Conservation (phyloP, 2,888 invertebrate genomes). For the Sinhomidia bicolor region DNA sequence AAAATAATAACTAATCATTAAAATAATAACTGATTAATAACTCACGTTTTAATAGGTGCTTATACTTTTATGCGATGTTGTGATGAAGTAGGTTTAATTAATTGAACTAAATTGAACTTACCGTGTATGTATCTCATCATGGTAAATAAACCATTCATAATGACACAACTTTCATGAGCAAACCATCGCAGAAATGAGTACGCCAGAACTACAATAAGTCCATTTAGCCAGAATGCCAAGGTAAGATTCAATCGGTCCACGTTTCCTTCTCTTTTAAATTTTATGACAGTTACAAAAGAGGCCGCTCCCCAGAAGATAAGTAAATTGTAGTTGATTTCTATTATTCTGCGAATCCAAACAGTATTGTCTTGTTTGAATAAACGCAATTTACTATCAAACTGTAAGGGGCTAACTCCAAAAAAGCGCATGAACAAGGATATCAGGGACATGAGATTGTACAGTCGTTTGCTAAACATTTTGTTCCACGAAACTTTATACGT, state of each 20-base stretch:
- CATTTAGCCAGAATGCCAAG: slow-evolving; percentile 15
- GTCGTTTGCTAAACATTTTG: slow-evolving; percentile 31
- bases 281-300: neutral
- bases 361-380: neutral
- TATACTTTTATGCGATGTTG: too few species aligned
- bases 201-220: neutral
- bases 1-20: too few species aligned
- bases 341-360: neutral
- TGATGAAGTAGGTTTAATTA: too few species aligned
- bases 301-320: slow-evolving; percentile 1
- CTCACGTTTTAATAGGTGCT: neutral
- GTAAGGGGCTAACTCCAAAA: neutral
- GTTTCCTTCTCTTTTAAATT: slow-evolving; percentile 1
- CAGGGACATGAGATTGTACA: neutral
- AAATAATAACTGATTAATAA: neutral
- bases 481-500: too few species aligned
- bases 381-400: neutral
- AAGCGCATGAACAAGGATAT: neutral
- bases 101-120: neutral
- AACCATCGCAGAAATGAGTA: neutral
- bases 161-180: neutral
- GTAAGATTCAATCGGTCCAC: slow-evolving; percentile 16
- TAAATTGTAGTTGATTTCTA: slow-evolving; percentile 4
- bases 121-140: slow-evolving; percentile 18
- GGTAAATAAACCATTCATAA: slow-evolving; percentile 14